Evolutionary conservation across 2,113 vertebrate species (phyloP).

Genomic region (Mesembrinibis cayennensis): DNA sequence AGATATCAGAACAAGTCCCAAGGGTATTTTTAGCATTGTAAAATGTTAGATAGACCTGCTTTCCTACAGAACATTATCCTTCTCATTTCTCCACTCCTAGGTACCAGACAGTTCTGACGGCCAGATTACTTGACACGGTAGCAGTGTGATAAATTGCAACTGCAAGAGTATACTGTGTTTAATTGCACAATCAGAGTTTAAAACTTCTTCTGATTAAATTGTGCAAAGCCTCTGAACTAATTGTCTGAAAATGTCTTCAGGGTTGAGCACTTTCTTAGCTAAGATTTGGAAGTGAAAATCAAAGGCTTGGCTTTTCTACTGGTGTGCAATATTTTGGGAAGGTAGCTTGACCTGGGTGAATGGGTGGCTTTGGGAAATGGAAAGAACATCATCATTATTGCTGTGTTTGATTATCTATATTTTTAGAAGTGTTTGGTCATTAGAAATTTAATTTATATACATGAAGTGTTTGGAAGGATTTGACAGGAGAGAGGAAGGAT

Average conservation of each 20-base stretch:
- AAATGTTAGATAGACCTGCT: constrained; percentile 34
- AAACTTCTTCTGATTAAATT: constrained; percentile 53
- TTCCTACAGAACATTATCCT: constrained; percentile 46
- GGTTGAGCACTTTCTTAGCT: not conserved
- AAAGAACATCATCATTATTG: not conserved
- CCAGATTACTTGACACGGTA: not conserved
- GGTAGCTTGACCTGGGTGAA: not conserved
- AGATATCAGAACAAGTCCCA: constrained; percentile 54
- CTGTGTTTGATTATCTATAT: not conserved
- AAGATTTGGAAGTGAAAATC: not conserved
- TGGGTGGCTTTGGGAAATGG: not conserved
- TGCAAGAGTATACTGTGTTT: constrained; percentile 22
- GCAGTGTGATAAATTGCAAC: constrained; percentile 33
- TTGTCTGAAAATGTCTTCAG: constrained; percentile 21
- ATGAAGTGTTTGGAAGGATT: not conserved
- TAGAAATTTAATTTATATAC: not conserved
- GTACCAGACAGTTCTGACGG: not conserved
- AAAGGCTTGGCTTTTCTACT: not conserved
- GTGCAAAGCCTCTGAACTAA: constrained; percentile 26
- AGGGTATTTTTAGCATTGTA: constrained; percentile 51
- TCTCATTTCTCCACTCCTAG: constrained; percentile 23
- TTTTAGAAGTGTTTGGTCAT: not conserved
- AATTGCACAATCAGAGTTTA: constrained; percentile 45
- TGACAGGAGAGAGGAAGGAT: not conserved
- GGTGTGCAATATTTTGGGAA: not conserved